phyloP scores from a whole-genome alignment of 2,113 vertebrate species.

The Amia ocellicauda region DNA sequence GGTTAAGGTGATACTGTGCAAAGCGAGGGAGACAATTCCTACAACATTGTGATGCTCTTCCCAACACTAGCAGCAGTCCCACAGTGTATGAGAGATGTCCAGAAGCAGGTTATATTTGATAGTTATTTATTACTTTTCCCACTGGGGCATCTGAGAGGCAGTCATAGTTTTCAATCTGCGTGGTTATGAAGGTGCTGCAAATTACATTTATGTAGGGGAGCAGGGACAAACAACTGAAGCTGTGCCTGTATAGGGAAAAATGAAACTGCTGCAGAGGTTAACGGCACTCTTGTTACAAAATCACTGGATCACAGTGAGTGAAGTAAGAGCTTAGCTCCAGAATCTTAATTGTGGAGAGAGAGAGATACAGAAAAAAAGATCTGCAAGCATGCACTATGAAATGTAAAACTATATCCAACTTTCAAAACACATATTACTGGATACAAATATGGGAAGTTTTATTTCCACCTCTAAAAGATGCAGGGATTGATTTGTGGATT shows the following conservation, averaged over 20 bases:
- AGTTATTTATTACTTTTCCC: conserved; percentile 17
- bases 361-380: not conserved
- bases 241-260: too few relatives aligned
- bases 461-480: conserved; percentile 62
- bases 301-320: not conserved
- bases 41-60: too few relatives aligned
- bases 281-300: too few relatives aligned
- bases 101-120: conserved; percentile 1
- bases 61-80: not conserved
- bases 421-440: conserved; percentile 13
- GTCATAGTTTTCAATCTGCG: conserved; percentile 26
- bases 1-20: too few relatives aligned
- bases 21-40: too few relatives aligned
- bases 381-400: conserved; percentile 22
- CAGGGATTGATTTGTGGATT: conserved; percentile 94
- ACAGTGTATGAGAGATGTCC: conserved; percentile 7
- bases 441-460: conserved; percentile 40
- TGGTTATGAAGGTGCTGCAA: conserved; percentile 21
- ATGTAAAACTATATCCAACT: conserved; percentile 14
- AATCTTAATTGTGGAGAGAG: too few relatives aligned
- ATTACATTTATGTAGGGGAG: conserved; percentile 15
- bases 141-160: conserved; percentile 18
- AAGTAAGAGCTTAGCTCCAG: not conserved
- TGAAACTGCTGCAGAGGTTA: conserved; percentile 4
- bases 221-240: conserved; percentile 15